Evolutionary conservation across 2,888 invertebrate genomes (phyloP), one percentile per base, ranked within the genome.

Genomic region (Lycophotia porphyrea): DNA sequence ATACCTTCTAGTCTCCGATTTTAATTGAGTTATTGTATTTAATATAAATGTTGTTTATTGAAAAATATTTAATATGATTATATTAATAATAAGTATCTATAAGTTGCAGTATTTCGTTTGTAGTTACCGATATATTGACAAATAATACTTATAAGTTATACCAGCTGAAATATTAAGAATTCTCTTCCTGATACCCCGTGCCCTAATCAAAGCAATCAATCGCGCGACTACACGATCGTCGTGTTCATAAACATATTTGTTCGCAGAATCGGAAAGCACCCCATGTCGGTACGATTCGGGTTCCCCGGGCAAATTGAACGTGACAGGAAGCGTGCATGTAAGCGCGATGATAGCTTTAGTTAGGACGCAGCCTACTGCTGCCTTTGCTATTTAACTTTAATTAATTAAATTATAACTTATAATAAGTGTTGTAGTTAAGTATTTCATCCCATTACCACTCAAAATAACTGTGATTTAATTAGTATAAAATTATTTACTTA

Each of bases 1-100:
- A 90, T 89, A 88, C 83, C 81, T 71, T 93, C 93, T 93, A 93
- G 93, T 93, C 93, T 90, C 67, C 47, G 42, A 65, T 66, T 60
- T 66, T 42, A 47, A 42, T 71, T 71, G 44, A 71, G 36, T 69
- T 64, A 27, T 31, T 55, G 4, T 15, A n/a, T 64, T 71, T 65
- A 64, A 65, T 55, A 13, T 60, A n/a, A 11, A 27, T 55, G 27
- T 55, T 63, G 42, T 36, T 76, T 65, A n/a, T 1, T 63, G 27
- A 34, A 21, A 58, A 21, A 13, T 58, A 58, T 63, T 44, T 47
- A n/a, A 31, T n/a, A 73, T 72, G 42, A 39, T 72, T 34, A 39
- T 66, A 1, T 34, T 21, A 34, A 34, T 31, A 67, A 7, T 58
- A 9, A 7, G 60, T 61, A 31, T 7, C 5, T 64, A 18, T 60